Evolutionary conservation across 1,140 invertebrate genomes (phyloP), one percentile per base, ranked within the genome.

Genomic region (Apis laboriosa): DNA sequence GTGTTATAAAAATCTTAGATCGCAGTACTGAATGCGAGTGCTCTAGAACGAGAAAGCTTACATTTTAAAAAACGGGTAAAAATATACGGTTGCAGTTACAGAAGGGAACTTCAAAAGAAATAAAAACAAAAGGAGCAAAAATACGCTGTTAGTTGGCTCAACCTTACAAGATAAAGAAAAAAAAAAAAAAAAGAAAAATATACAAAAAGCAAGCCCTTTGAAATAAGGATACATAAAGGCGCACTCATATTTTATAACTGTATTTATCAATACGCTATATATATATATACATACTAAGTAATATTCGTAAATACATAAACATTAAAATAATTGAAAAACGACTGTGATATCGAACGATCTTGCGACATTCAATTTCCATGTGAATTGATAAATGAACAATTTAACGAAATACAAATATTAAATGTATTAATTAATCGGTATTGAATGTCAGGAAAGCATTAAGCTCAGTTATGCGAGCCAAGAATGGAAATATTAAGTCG

Each of bases 321-420:
- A 91, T 92, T 86, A 91, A 92, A 91, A 87, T 89, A 91, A 92
- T 89, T 91, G 92, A 92, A 90, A 94, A 92, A 94, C 92, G 92
- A 94, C 93, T 94, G 93, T 94, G 93, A 94, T 94, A 94, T 92
- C 91, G 89, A 94, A 93, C 93, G 93, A 94, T 94, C 93, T 94
- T 93, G 92, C 91, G 91, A 93, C 93, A 94, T 93, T 94, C 92
- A 93, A 93, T 94, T 93, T 92, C 90, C 89, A 92, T 84, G 91
- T 80, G 85, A 91, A 92, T 92, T 88, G 89, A 91, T 89, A 74
- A 92, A 90, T 70, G 83, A 90, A 89, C 83, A 85, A 92, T 91
- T 82, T 90, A 85, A 91, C 81, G 89, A 88, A 83, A 89, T 87
- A 90, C 88, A 89, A 91, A 75, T 91, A 91, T 84, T 91, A 86